Evolutionary conservation across 2,888 invertebrate species (phyloP), one percentile per base, ranked within the genome.

Genomic region (Ormyrus labotus): DNA sequence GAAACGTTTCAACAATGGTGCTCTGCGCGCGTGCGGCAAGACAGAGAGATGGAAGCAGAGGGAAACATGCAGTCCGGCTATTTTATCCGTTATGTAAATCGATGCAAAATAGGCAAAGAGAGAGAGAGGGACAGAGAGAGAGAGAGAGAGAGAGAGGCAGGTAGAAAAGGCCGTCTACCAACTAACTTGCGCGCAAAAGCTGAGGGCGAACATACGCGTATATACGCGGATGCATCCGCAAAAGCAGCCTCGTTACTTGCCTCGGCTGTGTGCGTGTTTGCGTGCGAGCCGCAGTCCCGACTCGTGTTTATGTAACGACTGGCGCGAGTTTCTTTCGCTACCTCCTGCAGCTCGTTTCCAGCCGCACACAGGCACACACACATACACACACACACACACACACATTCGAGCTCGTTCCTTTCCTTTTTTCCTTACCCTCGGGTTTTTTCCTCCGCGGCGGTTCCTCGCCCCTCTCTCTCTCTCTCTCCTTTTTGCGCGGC

Each of bases 71-170:
- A 55, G 51, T 50, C 9, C 13, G 83, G 85, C 85, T 87, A 87
- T 89, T 90, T 89, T 88, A 87, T 87, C 86, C 86, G 86, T 88
- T 90, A 90, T 90, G 90, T 89, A 90, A 90, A 90, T 90, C 87
- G 85, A 90, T 90, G 89, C 87, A 90, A 89, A 90, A 88, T 86
- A 87, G 87, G 70, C 61, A 73, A 45, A 61, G 61, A 45, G 60
- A 60, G 72, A 61, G n/a, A 34, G 34, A 45, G 11, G 48, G 74
- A 57, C 10, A 58, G 61, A 65, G 10, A 72, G 57, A 69, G 69
- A 57, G 69, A 58, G 55, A 68, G 68, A 72, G 57, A 69, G 69
- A 57, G 69, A 58, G 55, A 68, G 68, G 7, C 64, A 64, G 73
- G 68, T 61, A 67, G 75, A 45, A 57, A 67, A 67, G 60, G 67